Conservation (phyloP, 2,797 vertebrate species). For the Gobio occitaniae region DNA sequence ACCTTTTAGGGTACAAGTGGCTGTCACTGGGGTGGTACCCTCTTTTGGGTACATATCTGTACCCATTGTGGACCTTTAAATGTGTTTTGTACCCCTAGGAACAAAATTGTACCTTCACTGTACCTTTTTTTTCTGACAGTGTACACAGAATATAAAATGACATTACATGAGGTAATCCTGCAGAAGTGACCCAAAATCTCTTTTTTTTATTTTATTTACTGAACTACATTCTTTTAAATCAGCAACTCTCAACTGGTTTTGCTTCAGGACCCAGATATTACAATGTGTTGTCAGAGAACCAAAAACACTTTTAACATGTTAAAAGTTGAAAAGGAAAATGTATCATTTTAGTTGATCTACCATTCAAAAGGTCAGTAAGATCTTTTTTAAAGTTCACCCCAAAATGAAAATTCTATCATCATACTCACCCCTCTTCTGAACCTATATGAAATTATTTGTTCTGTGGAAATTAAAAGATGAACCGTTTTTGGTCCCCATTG, state of each 20-base stretch:
- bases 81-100: no score
- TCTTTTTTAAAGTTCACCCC: not conserved
- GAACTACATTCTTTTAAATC: no score
- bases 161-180: not conserved
- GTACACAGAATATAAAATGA: not conserved
- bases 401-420: not conserved
- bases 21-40: no score
- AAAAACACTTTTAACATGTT: not conserved
- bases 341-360: not conserved
- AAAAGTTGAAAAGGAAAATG: not conserved
- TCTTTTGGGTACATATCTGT: no score
- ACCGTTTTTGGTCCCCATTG: not conserved
- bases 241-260: not conserved
- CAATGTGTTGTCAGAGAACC: not conserved
- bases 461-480: not conserved
- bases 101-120: no score
- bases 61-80: no score
- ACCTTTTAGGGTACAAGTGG: no score
- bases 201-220: no score
- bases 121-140: no score
- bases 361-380: not conserved
- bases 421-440: not conserved
- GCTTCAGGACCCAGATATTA: not conserved
- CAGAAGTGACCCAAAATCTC: not conserved
- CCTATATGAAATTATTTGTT: not conserved